Conservation (phyloP, 2,888 invertebrate genomes). For the Oxycera nigricornis region DNA sequence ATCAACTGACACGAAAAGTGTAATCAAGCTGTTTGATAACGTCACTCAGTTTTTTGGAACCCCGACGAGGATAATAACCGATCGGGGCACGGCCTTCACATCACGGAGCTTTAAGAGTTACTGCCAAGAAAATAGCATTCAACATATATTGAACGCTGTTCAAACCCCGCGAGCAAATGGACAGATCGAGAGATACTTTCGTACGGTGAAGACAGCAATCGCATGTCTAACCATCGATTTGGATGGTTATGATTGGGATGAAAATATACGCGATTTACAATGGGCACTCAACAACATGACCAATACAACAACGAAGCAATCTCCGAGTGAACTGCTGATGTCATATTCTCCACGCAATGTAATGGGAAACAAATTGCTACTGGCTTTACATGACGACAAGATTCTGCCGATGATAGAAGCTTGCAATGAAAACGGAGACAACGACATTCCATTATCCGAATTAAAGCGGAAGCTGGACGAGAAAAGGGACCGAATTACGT, state of each 20-base stretch:
- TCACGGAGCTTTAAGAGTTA: constrained; percentile 12
- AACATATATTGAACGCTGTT: constrained; percentile 32
- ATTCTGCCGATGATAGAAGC: neutral
- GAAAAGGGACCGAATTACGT: neutral
- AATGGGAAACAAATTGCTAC: constrained; percentile 30
- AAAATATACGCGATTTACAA: neutral
- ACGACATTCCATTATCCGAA: constrained; percentile 2
- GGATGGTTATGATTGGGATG: too few relatives aligned
- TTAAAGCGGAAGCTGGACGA: neutral
- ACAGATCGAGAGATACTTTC: constrained; percentile 15
- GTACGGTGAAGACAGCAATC: constrained; percentile 3
- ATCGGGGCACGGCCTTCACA: constrained; percentile 29
- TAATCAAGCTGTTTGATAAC: neutral
- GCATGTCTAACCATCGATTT: neutral
- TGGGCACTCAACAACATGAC: constrained; percentile 14
- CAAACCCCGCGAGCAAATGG: constrained; percentile 34
- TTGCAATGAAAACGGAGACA: constrained; percentile 30
- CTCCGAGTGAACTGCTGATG: constrained; percentile 28
- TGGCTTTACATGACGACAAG: constrained; percentile 11
- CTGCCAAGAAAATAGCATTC: constrained; percentile 29
- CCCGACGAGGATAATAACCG: too few relatives aligned
- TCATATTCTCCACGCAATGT: constrained; percentile 30
- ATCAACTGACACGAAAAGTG: neutral
- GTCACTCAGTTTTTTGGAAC: constrained; percentile 4
- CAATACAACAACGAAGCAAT: constrained; percentile 7